These are phyloP conservation scores for Lophius americanus DNA, from an alignment of 2,797 vertebrate genomes.

Conservation along the genomic window DNA sequence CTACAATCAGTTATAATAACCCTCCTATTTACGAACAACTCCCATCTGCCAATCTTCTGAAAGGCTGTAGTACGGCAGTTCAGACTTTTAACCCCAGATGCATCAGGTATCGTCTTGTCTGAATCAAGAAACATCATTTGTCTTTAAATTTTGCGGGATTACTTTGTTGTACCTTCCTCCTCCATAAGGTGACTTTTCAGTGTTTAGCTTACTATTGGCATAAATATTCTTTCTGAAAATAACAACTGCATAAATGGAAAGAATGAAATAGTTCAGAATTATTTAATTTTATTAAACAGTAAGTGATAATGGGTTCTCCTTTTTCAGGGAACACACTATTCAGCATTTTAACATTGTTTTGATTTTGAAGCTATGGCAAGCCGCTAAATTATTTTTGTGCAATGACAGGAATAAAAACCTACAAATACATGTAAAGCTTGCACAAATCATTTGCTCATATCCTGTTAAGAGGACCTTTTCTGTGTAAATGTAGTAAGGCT, in stretches of 20 bases:
- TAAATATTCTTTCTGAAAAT: not conserved
- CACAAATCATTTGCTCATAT: too few relatives aligned
- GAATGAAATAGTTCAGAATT: not conserved
- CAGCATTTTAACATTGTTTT: not conserved
- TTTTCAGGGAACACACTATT: not conserved
- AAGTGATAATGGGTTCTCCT: not conserved
- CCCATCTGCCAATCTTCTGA: conserved; percentile 62
- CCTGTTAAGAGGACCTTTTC: too few relatives aligned
- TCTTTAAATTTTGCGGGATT: conserved; percentile 32
- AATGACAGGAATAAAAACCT: not conserved
- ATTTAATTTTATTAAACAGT: not conserved
- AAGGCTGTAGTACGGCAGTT: conserved; percentile 64
- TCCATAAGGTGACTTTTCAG: not conserved
- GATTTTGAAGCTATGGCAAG: not conserved
- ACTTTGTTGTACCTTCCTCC: not conserved
- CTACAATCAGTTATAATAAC: conserved; percentile 78
- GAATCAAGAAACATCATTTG: conserved; percentile 43
- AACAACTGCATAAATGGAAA: not conserved
- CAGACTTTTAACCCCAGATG: conserved; percentile 40
- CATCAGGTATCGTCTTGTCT: conserved; percentile 60
- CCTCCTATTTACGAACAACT: conserved; percentile 63
- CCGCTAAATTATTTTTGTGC: not conserved
- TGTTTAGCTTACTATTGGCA: conserved; percentile 1
- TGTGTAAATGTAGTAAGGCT: too few relatives aligned
- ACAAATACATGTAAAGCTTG: too few relatives aligned